A percentile compares a stretch with the other conserved stretches of the same genome.
These are phyloP conservation scores for Polia nebulosa DNA, from an alignment of 2,888 invertebrate species.

Conservation along the genomic window DNA sequence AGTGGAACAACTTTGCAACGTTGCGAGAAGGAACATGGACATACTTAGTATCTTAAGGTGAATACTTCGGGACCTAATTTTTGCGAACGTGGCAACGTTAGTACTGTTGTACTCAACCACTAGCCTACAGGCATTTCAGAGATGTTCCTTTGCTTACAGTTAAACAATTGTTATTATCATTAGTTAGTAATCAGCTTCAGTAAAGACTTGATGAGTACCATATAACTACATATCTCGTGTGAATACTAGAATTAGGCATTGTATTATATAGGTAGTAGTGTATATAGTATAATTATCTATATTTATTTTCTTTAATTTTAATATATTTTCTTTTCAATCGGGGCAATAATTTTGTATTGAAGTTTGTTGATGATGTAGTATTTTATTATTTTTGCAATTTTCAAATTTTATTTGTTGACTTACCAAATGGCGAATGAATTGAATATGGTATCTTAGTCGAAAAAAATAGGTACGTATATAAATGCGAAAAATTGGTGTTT, in stretches of 20 bases:
- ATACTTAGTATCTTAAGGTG: constrained; percentile 34
- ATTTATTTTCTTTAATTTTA: constrained; percentile 73
- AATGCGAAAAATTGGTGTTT: not conserved
- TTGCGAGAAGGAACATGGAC: constrained; percentile 24
- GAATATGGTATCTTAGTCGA: not conserved
- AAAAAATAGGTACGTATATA: not conserved
- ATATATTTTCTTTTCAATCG: constrained; percentile 67
- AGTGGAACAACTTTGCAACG: constrained; percentile 31
- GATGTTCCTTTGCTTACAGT: constrained; percentile 83
- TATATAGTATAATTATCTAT: constrained; percentile 79
- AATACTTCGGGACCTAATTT: constrained; percentile 47
- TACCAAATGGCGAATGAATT: constrained; percentile 52
- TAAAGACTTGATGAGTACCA: constrained; percentile 86
- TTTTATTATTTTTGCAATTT: constrained; percentile 81
- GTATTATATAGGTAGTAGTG: constrained; percentile 89
- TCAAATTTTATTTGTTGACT: constrained; percentile 78
- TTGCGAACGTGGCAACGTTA: constrained; percentile 24
- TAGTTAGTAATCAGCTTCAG: constrained; percentile 82
- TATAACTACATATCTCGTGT: constrained; percentile 88
- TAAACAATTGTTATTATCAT: constrained; percentile 78
- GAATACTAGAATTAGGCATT: constrained; percentile 85
- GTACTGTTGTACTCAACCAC: constrained; percentile 47
- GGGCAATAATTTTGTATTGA: constrained; percentile 86
- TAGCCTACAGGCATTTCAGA: constrained; percentile 72
- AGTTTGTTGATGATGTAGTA: constrained; percentile 82